These are phyloP conservation scores for Lasioglossum morio DNA, from an alignment of 2,888 invertebrate genomes.

Conservation along the genomic window DNA sequence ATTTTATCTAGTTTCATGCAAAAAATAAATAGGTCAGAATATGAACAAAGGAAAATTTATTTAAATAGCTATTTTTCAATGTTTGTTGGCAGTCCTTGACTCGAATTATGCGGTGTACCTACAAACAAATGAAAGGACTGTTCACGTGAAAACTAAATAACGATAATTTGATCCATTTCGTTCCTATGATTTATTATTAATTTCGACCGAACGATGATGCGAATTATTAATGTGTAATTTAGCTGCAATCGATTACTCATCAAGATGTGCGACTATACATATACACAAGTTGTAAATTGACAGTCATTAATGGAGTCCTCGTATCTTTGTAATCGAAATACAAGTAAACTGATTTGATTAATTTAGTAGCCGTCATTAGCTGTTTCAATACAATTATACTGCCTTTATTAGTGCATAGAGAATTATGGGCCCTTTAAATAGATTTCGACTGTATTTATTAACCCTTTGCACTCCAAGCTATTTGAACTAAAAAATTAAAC, in stretches of 20 bases:
- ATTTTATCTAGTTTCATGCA: not conserved
- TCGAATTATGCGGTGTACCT: not conserved
- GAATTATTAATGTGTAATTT: constrained; percentile 15
- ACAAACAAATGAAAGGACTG: not conserved
- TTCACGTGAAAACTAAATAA: not conserved
- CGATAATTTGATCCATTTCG: not conserved
- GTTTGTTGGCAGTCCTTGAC: not conserved
- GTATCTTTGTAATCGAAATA: not conserved
- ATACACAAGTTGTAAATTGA: not conserved
- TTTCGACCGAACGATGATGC: not conserved
- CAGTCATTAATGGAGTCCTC: not conserved
- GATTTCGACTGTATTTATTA: not conserved
- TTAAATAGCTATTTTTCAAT: not conserved
- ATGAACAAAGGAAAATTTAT: not conserved
- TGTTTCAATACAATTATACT: not conserved
- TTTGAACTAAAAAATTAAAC: too few relatives aligned
- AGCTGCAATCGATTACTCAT: constrained; percentile 1
- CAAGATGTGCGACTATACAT: not conserved
- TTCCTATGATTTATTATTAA: not conserved
- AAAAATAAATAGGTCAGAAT: not conserved
- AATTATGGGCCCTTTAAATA: not conserved
- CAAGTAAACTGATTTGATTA: not conserved
- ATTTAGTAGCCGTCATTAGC: not conserved
- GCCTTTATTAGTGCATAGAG: not conserved
- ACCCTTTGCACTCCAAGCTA: too few relatives aligned